These are phyloP conservation scores for Pristionchus exspectatus DNA, from an alignment of 2,888 invertebrate genomes.

Conservation along the genomic window DNA sequence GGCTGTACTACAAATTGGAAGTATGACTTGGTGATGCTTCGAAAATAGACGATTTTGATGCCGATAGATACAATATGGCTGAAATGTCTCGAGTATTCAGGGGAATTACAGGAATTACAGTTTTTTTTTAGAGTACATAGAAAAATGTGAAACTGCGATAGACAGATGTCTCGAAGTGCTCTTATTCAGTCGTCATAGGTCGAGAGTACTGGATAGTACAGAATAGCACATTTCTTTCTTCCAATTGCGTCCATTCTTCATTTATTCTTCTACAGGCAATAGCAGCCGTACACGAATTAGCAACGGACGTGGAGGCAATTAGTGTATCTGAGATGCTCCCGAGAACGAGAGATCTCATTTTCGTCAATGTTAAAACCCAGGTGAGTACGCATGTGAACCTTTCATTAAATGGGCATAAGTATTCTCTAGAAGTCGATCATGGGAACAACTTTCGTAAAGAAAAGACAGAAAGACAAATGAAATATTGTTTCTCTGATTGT, in stretches of 20 bases:
- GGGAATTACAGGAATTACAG: not conserved
- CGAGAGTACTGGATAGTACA: not conserved
- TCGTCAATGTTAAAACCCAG: constrained; percentile 87
- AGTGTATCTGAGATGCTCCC: constrained; percentile 83
- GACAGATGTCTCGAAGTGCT: not conserved
- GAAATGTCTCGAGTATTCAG: not conserved
- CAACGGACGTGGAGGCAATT: constrained; percentile 83
- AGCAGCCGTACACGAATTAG: constrained; percentile 87
- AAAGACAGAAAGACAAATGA: not conserved
- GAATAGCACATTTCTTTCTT: not conserved
- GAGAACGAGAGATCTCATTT: constrained; percentile 84
- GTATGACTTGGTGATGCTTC: not conserved
- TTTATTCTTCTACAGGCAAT: constrained; percentile 82
- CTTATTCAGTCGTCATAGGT: not conserved
- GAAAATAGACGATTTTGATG: not conserved
- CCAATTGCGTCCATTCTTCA: not conserved
- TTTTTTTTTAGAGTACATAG: not conserved
- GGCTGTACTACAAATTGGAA: not conserved
- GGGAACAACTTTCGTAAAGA: too few species aligned
- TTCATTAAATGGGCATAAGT: not conserved
- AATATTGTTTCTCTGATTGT: not conserved
- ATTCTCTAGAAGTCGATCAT: constrained; percentile 57
- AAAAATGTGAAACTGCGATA: not conserved
- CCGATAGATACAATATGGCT: not conserved
- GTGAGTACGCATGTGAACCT: constrained; percentile 80